Conservation (phyloP, 1,140 invertebrate genomes). For the Drosophila guanche region DNA sequence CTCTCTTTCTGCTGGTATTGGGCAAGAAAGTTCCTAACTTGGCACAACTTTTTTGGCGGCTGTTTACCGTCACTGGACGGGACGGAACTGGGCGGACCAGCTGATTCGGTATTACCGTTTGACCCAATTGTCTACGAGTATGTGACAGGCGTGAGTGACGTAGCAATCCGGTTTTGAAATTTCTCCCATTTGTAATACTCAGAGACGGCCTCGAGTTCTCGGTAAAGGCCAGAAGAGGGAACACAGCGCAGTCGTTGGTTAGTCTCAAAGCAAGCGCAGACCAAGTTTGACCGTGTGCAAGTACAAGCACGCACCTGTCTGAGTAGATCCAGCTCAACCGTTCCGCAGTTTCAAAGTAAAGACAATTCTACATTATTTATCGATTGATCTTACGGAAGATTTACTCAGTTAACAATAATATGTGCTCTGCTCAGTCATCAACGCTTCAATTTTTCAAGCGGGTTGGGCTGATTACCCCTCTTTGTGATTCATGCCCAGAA, state of each 20-base stretch:
- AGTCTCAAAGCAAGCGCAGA: constrained; percentile 55
- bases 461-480: constrained; percentile 18
- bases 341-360: background rate
- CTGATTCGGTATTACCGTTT: constrained; percentile 63
- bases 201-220: constrained; percentile 22
- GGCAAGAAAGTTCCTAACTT: background rate
- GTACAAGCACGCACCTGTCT: constrained; percentile 10
- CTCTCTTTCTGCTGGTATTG: background rate
- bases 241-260: constrained; percentile 43
- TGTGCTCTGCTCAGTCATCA: constrained; percentile 51
- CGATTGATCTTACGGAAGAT: constrained; percentile 5
- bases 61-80: background rate
- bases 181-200: constrained; percentile 20
- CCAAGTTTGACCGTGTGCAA: constrained; percentile 15
- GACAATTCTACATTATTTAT: constrained; percentile 1
- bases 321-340: constrained; percentile 7
- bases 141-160: background rate
- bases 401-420: constrained; percentile 1
- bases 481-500: constrained; percentile 28
- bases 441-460: constrained; percentile 12
- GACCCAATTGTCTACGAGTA: constrained; percentile 61
- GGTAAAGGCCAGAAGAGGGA: constrained; percentile 27
- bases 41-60: constrained; percentile 20
- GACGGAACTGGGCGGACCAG: constrained; percentile 15
- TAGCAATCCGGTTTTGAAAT: constrained; percentile 39